Base-by-base conservation (phyloP, 2,113 vertebrate species). In the Equus przewalskii region DNA sequence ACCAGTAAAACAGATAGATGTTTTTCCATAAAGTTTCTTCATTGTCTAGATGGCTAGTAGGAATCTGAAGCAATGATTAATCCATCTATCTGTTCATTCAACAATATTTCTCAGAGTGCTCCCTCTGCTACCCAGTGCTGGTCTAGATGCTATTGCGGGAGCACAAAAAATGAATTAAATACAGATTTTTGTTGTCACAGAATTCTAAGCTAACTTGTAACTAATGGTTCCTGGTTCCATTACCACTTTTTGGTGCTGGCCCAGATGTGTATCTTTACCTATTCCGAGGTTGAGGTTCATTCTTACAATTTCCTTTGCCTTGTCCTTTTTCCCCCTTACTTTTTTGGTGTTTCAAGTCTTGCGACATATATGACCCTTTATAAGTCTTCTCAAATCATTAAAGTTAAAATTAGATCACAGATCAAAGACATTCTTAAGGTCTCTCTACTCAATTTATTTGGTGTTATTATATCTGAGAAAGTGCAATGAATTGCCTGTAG, bases 381-480 rank as follows among this genome's bases (percentile, higher is more conserved):
- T 81, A 92, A 51, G 12, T 26, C 22, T 97, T 94, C 58, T 93
- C 79, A 96, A 84, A 91, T 95, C 79, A 73, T 93, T 95, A 75
- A 96, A 91, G 75, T 95, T 95, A 97, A 97, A 96, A 91, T 89
- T 78, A 93, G 79, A 96, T 75, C 33, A 76, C 11, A 81, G 89
- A 91, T 96, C 54, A 94, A 97, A 96, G 90, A 28, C 90, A 93
- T 89, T 84, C 58, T 94, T 96, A 81, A 94, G 49, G n/a, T 93
- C 75, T 65, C 60, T 89, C n/a, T 67, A 87, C 18, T 97, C 54
- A 11, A 70, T 91, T 97, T 96, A 96, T 81, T 96, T 97, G 82
- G 83, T 81, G 26, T 90, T 95, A 73, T 24, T 96, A 2, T 96
- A 87, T 84, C 70, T 92, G 70, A 81, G 89, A 94, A 97, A 84